Percentiles rank a stretch among this genome's conserved stretches.
Evolutionary conservation across 2,113 vertebrate genomes (phyloP).

Genomic region (Chinchilla lanigera): DNA sequence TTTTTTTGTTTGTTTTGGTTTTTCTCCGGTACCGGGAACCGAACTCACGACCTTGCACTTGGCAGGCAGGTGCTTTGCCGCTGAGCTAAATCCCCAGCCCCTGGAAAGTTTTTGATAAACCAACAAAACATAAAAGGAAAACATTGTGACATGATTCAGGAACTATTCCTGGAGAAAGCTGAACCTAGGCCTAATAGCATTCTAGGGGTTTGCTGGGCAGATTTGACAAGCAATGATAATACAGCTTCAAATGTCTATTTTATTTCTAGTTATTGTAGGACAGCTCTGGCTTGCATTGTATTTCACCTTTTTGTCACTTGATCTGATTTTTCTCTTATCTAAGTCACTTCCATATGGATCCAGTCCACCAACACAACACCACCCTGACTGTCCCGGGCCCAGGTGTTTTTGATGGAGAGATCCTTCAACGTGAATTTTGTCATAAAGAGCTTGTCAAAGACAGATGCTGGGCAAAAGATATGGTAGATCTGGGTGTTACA

Average conservation of each 20-base stretch:
- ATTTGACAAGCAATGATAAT: not conserved
- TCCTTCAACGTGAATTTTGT: conserved; percentile 14
- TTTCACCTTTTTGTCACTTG: conserved; percentile 10
- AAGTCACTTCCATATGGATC: not conserved
- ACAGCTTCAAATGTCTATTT: not conserved
- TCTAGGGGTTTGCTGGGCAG: not conserved
- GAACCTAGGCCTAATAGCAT: not conserved
- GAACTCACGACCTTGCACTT: no score
- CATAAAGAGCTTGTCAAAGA: conserved; percentile 20
- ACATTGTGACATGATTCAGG: not conserved
- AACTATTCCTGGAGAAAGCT: not conserved
- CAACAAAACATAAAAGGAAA: not conserved
- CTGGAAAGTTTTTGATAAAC: conserved; percentile 39
- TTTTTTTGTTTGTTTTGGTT: no score
- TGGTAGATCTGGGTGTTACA: conserved; percentile 27
- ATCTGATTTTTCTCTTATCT: conserved; percentile 30
- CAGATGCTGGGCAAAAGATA: conserved; percentile 45
- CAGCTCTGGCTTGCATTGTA: not conserved
- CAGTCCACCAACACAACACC: not conserved
- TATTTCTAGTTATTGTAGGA: not conserved
- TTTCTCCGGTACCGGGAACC: no score
- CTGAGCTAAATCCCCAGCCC: no score
- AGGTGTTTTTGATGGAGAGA: not conserved
- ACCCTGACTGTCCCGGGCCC: not conserved
- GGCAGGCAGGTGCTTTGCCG: no score